phyloP scores from a whole-genome alignment of 1,140 invertebrate genomes.

The Philopotamus ludificatus region DNA sequence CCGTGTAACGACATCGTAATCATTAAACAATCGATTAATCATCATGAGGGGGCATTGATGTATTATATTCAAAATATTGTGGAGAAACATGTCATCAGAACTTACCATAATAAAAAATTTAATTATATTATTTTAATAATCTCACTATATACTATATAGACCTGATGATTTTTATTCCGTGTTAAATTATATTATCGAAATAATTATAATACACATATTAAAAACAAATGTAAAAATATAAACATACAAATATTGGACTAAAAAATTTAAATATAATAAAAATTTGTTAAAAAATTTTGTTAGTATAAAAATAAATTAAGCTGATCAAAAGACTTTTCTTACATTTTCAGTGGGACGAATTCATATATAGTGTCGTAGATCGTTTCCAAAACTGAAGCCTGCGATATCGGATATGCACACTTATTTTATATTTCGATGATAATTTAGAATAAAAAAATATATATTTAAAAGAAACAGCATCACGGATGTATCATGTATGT shows the following conservation, averaged over 20 bases:
- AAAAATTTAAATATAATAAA: too few relatives aligned
- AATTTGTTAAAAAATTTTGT: background rate
- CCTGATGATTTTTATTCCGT: background rate
- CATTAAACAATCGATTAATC: too few relatives aligned
- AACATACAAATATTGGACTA: too few relatives aligned
- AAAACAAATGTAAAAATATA: background rate
- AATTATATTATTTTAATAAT: too few relatives aligned
- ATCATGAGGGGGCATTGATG: too few relatives aligned
- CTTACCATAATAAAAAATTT: too few relatives aligned
- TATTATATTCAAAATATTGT: too few relatives aligned
- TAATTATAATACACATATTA: background rate
- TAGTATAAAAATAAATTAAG: conserved; percentile 2
- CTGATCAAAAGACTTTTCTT: conserved; percentile 3
- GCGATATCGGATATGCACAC: background rate
- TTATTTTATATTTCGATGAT: background rate
- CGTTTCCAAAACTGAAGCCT: background rate
- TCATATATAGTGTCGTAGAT: background rate
- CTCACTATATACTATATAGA: background rate
- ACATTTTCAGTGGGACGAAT: background rate
- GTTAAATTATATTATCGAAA: background rate
- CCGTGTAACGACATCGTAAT: too few relatives aligned
- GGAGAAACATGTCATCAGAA: too few relatives aligned
- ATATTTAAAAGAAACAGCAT: too few relatives aligned
- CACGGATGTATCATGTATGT: too few relatives aligned
- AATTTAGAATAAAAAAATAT: too few relatives aligned